Percentiles rank a stretch among this genome's conserved stretches.
phyloP scores from a whole-genome alignment of 2,797 vertebrate species.

The Coccyzus lansbergi region DNA sequence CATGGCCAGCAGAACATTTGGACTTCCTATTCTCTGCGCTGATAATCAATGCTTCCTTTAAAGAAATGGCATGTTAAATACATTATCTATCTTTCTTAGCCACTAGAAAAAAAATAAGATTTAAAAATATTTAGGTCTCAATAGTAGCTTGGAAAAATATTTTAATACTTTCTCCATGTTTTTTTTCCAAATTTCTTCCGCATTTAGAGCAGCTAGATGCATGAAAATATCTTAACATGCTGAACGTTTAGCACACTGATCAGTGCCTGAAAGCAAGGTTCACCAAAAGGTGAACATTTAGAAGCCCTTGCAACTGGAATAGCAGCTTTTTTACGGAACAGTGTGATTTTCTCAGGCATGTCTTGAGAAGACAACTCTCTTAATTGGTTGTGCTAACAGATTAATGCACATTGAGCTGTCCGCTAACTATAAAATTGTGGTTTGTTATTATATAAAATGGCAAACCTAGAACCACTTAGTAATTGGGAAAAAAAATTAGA shows the following conservation, averaged over 20 bases:
- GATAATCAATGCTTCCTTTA: not conserved
- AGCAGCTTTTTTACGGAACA: not conserved
- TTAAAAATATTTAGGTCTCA: not conserved
- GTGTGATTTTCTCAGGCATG: not conserved
- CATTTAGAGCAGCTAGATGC: not conserved
- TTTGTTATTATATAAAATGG: not conserved
- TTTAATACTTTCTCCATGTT: not conserved
- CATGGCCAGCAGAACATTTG: not conserved
- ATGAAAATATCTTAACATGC: not conserved
- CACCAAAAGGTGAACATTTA: not conserved
- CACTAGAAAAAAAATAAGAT: not conserved
- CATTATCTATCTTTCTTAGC: not conserved
- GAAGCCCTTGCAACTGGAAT: not conserved
- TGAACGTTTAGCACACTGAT: not conserved
- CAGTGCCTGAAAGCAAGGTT: not conserved
- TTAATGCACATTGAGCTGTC: not conserved
- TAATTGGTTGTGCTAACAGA: not conserved
- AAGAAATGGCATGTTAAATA: not conserved
- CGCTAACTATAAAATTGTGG: not conserved
- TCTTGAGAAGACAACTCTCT: not conserved
- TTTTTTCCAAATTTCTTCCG: not conserved
- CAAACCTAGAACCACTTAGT: not conserved
- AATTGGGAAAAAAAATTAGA: not conserved
- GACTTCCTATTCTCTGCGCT: not conserved
- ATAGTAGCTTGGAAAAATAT: not conserved